Conservation (phyloP, 2,888 invertebrate genomes). For the Leptarthrus brevirostris region DNA sequence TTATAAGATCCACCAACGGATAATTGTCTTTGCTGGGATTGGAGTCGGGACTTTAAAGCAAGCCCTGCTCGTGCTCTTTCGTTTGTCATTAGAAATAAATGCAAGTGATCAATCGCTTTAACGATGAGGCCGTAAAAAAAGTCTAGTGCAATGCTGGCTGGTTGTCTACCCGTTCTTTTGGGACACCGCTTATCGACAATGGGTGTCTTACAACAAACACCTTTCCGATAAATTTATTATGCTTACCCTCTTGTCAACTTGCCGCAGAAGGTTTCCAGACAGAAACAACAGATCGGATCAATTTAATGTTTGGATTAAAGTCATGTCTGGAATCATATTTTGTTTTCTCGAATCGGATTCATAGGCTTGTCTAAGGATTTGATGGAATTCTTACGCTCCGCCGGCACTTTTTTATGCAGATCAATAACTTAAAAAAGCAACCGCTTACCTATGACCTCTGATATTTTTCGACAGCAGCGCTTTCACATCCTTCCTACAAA, state of each 20-base stretch:
- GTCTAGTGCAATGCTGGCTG: neutral
- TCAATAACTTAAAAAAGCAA: neutral
- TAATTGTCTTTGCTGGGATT: conserved; percentile 9
- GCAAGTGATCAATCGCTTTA: conserved; percentile 33
- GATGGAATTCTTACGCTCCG: conserved; percentile 4
- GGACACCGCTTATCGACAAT: conserved; percentile 8
- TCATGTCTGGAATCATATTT: neutral
- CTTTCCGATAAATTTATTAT: conserved; percentile 18
- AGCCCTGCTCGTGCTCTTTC: conserved; percentile 11
- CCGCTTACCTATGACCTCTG: neutral
- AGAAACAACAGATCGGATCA: neutral
- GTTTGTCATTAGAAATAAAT: conserved; percentile 25
- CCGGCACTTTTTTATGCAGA: neutral
- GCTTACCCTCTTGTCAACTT: neutral
- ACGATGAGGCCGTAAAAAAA: neutral
- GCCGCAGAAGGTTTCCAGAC: neutral
- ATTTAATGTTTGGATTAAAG: neutral
- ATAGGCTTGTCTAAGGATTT: neutral
- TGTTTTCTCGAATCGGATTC: neutral
- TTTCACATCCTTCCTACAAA: neutral
- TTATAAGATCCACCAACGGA: conserved; percentile 51
- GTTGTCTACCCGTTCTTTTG: neutral
- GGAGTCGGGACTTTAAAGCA: conserved; percentile 21
- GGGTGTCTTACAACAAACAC: neutral
- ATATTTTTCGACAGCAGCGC: neutral